Conservation (phyloP, 2,113 vertebrate genomes). For the Cisticola juncidis region DNA sequence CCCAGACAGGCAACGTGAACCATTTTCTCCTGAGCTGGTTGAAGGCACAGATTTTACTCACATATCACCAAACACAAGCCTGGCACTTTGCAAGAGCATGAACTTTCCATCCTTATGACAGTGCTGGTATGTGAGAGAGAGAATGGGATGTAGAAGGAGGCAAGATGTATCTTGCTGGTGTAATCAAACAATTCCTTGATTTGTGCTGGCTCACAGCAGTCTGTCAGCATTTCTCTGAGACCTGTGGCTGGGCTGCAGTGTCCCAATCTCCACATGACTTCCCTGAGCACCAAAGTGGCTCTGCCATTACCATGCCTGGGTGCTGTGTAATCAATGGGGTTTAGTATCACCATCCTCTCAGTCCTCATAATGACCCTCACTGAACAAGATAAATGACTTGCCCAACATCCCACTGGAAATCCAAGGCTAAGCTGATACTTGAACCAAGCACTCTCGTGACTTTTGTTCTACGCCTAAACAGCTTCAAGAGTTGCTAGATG, state of each 20-base stretch:
- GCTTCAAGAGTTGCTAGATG: not conserved
- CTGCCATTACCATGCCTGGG: not conserved
- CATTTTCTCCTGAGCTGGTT: not conserved
- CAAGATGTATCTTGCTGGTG: not conserved
- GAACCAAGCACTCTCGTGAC: not conserved
- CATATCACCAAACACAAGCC: not conserved
- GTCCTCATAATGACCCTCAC: not conserved
- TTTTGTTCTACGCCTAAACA: not conserved
- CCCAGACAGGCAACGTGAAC: not conserved
- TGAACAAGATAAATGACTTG: not conserved
- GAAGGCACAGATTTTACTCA: not conserved
- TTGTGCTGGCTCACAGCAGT: not conserved
- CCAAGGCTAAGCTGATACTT: not conserved
- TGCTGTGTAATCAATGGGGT: not conserved
- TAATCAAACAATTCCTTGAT: not conserved
- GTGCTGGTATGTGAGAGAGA: not conserved
- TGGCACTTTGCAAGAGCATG: not conserved
- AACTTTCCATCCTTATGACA: not conserved
- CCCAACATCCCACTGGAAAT: not conserved
- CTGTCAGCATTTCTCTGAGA: not conserved
- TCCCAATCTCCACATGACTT: not conserved
- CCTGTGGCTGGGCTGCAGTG: not conserved
- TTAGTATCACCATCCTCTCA: not conserved
- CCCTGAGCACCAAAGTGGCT: not conserved
- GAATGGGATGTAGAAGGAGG: not conserved